These are phyloP conservation scores for Dasyurus viverrinus DNA, from an alignment of 2,113 vertebrate genomes.

Conservation along the genomic window DNA sequence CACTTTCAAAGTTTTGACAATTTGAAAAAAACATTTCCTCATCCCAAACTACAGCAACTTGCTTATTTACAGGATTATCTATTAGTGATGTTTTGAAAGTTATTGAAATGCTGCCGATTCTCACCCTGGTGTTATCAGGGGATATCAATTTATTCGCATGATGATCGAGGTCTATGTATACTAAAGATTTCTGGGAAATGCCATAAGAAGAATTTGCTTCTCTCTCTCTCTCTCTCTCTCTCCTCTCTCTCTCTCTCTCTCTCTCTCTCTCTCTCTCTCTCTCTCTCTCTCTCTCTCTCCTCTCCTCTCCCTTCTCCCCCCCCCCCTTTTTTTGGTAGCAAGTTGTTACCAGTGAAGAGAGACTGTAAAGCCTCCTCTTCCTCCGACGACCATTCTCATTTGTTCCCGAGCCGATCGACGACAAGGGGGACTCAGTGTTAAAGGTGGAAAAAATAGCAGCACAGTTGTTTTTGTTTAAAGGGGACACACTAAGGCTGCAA, in stretches of 20 bases:
- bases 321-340: slow-evolving; percentile 10
- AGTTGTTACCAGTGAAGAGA: slow-evolving; percentile 21
- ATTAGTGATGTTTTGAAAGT: background rate
- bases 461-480: slow-evolving; percentile 82
- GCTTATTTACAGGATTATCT: slow-evolving; percentile 34
- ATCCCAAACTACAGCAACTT: background rate
- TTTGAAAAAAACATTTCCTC: background rate
- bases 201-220: slow-evolving; percentile 3
- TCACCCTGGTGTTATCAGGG: background rate
- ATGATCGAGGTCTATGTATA: background rate
- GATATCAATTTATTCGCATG: slow-evolving; percentile 15
- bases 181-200: slow-evolving; percentile 8
- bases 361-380: slow-evolving; percentile 3
- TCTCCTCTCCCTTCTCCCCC: background rate
- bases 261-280: background rate
- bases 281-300: background rate
- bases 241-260: background rate
- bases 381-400: slow-evolving; percentile 45
- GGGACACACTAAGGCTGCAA: slow-evolving; percentile 86
- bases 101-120: slow-evolving; percentile 24
- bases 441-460: slow-evolving; percentile 62
- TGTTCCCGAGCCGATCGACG: slow-evolving; percentile 48
- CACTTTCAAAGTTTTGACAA: slow-evolving; percentile 38
- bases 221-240: background rate
- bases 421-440: slow-evolving; percentile 75